A percentile compares a stretch with the other conserved stretches of the same genome.
Evolutionary conservation across 1,140 invertebrate species (phyloP).

Genomic region (Vollenhovia emeryi): DNA sequence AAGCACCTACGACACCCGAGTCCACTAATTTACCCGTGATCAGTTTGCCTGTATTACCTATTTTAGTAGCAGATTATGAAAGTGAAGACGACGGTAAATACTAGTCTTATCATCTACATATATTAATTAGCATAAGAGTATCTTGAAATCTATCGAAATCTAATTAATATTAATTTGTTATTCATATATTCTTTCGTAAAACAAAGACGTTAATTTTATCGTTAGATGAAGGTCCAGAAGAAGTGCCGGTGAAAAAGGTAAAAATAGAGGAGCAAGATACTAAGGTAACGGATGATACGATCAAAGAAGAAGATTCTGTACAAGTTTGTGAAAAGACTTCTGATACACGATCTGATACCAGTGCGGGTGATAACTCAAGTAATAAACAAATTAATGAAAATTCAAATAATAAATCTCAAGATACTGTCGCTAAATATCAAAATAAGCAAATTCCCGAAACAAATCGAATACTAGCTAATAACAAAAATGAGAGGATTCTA

Average conservation of each 20-base stretch:
- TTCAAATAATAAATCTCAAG: slow-evolving; percentile 16
- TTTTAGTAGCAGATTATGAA: slow-evolving; percentile 79
- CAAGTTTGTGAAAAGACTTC: not conserved
- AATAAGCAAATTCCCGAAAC: slow-evolving; percentile 22
- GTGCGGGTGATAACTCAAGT: not conserved
- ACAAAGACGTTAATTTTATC: slow-evolving; percentile 18
- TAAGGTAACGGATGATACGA: not conserved
- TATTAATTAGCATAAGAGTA: not conserved
- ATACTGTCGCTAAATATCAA: slow-evolving; percentile 16
- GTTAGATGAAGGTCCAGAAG: slow-evolving; percentile 79
- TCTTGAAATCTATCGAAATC: not conserved
- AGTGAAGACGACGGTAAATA: slow-evolving; percentile 77
- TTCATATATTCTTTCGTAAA: not conserved
- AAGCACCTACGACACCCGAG: not conserved
- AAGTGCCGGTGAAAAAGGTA: slow-evolving; percentile 77
- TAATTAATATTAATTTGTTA: slow-evolving; percentile 6
- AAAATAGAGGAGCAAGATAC: slow-evolving; percentile 57
- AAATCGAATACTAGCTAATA: slow-evolving; percentile 17
- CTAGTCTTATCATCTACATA: not conserved
- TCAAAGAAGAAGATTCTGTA: not conserved
- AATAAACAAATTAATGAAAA: no score
- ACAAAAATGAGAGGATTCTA: slow-evolving; percentile 17
- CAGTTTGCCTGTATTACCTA: slow-evolving; percentile 21
- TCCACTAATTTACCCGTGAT: not conserved
- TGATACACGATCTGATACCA: not conserved